Evolutionary conservation across 2,888 invertebrate genomes (phyloP).

Genomic region (Agrochola circellaris): DNA sequence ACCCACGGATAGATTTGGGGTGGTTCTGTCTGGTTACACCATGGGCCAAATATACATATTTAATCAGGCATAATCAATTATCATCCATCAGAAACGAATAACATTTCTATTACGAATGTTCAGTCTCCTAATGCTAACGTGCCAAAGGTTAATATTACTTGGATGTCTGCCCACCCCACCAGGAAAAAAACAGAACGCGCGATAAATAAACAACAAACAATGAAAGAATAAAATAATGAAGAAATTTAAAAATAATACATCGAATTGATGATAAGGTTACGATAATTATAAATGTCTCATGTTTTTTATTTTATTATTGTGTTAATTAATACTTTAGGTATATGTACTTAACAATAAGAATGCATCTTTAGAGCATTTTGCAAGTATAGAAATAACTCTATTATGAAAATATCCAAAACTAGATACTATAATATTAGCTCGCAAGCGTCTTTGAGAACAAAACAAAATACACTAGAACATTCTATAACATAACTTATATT

Average conservation of each 20-base stretch:
- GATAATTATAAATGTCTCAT: neutral
- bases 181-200: slow-evolving; percentile 52
- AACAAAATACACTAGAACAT: slow-evolving; percentile 37
- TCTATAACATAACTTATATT: slow-evolving; percentile 3
- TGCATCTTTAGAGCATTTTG: neutral
- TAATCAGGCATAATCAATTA: slow-evolving; percentile 2
- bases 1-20: neutral
- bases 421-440: slow-evolving; percentile 9
- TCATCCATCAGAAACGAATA: slow-evolving; percentile 16
- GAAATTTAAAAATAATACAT: slow-evolving; percentile 24
- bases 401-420: slow-evolving; percentile 42
- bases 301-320: slow-evolving; percentile 34
- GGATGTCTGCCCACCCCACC: slow-evolving; percentile 53
- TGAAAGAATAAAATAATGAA: slow-evolving; percentile 20
- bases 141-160: slow-evolving; percentile 56
- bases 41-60: neutral
- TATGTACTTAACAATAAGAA: neutral
- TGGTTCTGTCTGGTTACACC: no score
- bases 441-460: slow-evolving; percentile 23
- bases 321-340: neutral
- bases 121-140: slow-evolving; percentile 27
- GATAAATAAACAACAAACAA: slow-evolving; percentile 55
- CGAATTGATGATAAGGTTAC: slow-evolving; percentile 7
- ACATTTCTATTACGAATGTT: slow-evolving; percentile 12
- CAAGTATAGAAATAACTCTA: slow-evolving; percentile 37